phyloP scores from a whole-genome alignment of 2,113 vertebrate species.

The Neofelis nebulosa region DNA sequence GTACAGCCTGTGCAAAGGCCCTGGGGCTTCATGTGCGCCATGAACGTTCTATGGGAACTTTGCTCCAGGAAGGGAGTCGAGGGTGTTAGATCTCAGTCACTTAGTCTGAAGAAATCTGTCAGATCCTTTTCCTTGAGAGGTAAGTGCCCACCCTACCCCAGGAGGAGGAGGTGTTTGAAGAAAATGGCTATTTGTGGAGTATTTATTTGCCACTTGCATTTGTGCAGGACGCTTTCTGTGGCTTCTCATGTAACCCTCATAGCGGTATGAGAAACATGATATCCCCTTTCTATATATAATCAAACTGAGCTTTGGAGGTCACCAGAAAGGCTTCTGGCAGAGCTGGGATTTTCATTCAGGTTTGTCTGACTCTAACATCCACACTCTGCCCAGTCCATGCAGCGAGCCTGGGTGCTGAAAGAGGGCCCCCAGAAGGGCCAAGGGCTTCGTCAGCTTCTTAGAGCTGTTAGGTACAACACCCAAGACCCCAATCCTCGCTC shows the following conservation, averaged over 20 bases:
- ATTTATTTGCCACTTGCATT: background rate
- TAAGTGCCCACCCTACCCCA: background rate
- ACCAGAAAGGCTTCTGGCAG: background rate
- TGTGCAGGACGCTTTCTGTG: background rate
- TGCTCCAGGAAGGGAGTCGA: background rate
- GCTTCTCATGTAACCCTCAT: background rate
- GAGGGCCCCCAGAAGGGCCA: rapidly evolving
- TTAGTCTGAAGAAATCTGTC: background rate
- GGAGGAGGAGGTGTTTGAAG: background rate
- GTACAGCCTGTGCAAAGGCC: background rate
- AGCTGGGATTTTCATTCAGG: background rate
- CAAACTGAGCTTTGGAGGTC: background rate
- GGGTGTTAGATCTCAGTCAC: background rate
- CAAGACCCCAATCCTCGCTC: rapidly evolving
- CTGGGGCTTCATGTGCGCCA: background rate
- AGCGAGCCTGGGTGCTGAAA: background rate
- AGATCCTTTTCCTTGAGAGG: background rate
- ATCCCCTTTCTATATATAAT: background rate
- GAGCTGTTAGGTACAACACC: background rate
- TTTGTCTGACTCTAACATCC: background rate
- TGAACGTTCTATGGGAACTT: background rate
- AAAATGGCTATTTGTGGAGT: background rate
- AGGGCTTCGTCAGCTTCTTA: background rate
- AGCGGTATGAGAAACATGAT: background rate
- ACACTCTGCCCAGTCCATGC: background rate